Percentiles rank a stretch among this genome's conserved stretches.
Evolutionary conservation across 2,888 invertebrate genomes (phyloP).

Genomic region (Leucozona laternaria): DNA sequence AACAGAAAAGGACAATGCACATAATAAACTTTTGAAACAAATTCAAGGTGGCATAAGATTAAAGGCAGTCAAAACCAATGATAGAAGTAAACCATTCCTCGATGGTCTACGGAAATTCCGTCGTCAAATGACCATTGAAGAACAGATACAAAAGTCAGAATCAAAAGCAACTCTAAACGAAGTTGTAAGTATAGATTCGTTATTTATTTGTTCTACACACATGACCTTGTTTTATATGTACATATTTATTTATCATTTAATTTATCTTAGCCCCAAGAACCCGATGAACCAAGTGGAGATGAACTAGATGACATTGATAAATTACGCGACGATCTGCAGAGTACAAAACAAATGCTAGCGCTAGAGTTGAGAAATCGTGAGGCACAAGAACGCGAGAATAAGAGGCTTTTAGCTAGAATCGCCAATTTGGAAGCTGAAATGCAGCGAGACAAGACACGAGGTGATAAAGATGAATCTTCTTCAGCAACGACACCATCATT

Average conservation of each 20-base stretch:
- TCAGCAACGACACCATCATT: slow-evolving; percentile 76
- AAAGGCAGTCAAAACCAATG: slow-evolving; percentile 91
- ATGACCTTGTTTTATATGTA: no score
- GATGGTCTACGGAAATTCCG: slow-evolving; percentile 94
- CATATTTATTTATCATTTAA: no score
- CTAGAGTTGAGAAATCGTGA: slow-evolving; percentile 94
- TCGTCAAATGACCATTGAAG: slow-evolving; percentile 95
- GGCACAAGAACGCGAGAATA: slow-evolving; percentile 93
- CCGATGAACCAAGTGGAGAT: slow-evolving; percentile 90
- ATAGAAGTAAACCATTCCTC: slow-evolving; percentile 93
- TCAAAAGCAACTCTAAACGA: slow-evolving; percentile 86
- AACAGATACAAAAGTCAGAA: slow-evolving; percentile 93
- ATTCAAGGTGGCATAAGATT: slow-evolving; percentile 91
- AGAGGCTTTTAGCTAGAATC: slow-evolving; percentile 91
- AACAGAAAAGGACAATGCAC: slow-evolving; percentile 92
- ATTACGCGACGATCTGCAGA: slow-evolving; percentile 94
- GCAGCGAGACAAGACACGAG: slow-evolving; percentile 87
- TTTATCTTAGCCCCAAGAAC: slow-evolving; percentile 64
- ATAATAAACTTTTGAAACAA: slow-evolving; percentile 91
- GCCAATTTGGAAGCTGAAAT: slow-evolving; percentile 92
- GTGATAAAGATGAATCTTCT: slow-evolving; percentile 81
- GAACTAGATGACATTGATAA: slow-evolving; percentile 96
- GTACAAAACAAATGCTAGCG: slow-evolving; percentile 95
- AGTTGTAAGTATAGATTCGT: slow-evolving; percentile 78
- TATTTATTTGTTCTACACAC: no score